Conservation (phyloP, 2,113 vertebrate species). For the Hyaena hyaena region DNA sequence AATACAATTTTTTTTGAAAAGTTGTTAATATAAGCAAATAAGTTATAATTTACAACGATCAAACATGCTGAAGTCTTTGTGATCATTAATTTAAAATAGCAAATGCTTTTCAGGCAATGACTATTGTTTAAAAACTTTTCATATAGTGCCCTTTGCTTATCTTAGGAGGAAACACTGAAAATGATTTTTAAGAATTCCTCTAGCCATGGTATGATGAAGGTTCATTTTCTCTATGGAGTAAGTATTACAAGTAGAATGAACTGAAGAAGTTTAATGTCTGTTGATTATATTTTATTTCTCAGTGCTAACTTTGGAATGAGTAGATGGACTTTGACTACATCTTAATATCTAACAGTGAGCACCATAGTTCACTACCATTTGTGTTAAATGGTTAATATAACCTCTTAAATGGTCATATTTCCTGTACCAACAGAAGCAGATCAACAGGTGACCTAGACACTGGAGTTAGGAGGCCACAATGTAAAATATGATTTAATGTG, state of each 20-base stretch:
- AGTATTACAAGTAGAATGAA: constrained; percentile 30
- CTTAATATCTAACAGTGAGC: not conserved
- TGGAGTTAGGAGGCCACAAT: not conserved
- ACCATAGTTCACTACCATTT: not conserved
- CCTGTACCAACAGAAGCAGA: not conserved
- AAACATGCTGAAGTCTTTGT: not conserved
- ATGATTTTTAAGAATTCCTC: not conserved
- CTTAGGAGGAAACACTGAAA: not conserved
- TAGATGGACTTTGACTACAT: not conserved
- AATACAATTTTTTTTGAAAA: not conserved
- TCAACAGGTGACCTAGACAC: not conserved
- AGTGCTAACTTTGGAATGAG: not conserved
- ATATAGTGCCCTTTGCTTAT: not conserved
- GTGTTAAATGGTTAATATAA: constrained; percentile 5
- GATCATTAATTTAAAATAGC: not conserved
- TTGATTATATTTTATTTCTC: constrained; percentile 40
- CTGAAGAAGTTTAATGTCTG: not conserved
- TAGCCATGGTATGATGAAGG: not conserved
- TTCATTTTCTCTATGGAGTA: not conserved
- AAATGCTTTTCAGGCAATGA: not conserved
- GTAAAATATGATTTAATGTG: not conserved
- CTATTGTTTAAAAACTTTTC: not conserved
- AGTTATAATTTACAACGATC: not conserved
- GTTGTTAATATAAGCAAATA: not conserved
- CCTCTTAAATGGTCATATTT: not conserved